Evolutionary conservation across 1,140 invertebrate species (phyloP).

Genomic region (Drosophila baimaii): DNA sequence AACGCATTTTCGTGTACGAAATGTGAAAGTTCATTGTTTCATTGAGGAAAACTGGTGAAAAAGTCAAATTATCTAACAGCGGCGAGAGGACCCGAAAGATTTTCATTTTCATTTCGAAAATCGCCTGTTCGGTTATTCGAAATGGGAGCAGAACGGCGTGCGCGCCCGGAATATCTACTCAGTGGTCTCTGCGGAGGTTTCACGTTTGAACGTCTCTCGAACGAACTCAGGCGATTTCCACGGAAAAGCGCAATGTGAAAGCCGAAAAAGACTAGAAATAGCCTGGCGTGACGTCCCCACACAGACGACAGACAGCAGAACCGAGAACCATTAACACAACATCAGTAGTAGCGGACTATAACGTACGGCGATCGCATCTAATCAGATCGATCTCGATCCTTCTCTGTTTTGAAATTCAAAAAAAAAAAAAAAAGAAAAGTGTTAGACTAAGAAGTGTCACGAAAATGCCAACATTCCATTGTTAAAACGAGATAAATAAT

Average conservation of each 20-base stretch:
- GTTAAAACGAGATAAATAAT: conserved; percentile 10
- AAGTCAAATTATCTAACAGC: conserved; percentile 79
- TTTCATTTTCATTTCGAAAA: conserved; percentile 50
- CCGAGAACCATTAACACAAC: conserved; percentile 55
- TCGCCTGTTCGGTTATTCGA: conserved; percentile 49
- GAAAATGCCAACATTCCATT: conserved; percentile 43
- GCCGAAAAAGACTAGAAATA: conserved; percentile 80
- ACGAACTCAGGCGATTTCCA: conserved; percentile 64
- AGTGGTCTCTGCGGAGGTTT: conserved; percentile 84
- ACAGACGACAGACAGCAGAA: conserved; percentile 67
- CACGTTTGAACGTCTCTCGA: conserved; percentile 82
- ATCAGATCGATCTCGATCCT: conserved; percentile 31
- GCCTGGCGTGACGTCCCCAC: conserved; percentile 77
- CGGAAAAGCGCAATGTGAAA: conserved; percentile 82
- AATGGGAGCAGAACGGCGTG: conserved; percentile 45
- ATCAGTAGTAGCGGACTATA: conserved; percentile 64
- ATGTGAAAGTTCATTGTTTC: conserved; percentile 84
- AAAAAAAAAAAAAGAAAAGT: conserved; percentile 2
- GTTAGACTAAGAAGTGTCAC: conserved; percentile 37
- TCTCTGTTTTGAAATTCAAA: conserved; percentile 7
- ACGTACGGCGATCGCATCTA: conserved; percentile 58
- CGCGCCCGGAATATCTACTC: conserved; percentile 67
- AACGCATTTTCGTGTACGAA: conserved; percentile 44
- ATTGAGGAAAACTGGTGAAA: conserved; percentile 79
- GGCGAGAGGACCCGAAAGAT: conserved; percentile 32